Evolutionary conservation across 2,797 vertebrate genomes (phyloP).

Genomic region (Anabacerthia variegaticeps): DNA sequence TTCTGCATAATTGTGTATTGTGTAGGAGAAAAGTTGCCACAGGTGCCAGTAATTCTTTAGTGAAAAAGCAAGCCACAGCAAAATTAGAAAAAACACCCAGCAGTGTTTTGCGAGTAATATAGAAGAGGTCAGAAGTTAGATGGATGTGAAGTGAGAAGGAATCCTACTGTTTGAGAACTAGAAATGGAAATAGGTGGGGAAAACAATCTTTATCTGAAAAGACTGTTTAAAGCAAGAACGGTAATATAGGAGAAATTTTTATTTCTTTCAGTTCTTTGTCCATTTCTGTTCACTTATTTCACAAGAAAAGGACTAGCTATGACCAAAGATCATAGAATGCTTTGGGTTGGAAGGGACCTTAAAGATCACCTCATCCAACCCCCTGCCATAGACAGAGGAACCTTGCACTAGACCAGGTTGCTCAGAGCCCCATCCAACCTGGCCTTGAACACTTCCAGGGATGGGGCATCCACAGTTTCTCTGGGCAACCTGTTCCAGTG

Average conservation of each 20-base stretch:
- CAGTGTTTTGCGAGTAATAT: background rate
- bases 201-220: background rate
- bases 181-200: background rate
- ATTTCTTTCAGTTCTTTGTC: background rate
- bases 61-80: background rate
- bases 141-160: background rate
- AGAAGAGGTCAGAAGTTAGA: background rate
- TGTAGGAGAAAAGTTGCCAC: background rate
- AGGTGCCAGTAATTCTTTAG: background rate
- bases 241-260: background rate
- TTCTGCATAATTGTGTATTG: background rate
- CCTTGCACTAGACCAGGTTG: rapidly evolving
- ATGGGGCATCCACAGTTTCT: rapidly evolving
- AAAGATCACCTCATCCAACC: background rate
- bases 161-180: background rate
- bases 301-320: background rate
- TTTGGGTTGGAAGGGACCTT: background rate
- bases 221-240: background rate
- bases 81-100: background rate
- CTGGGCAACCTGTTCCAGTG: background rate
- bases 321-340: background rate
- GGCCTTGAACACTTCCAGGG: background rate
- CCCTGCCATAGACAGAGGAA: background rate
- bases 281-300: background rate
- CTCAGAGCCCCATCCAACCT: background rate